Base-by-base conservation (phyloP, 2,113 vertebrate genomes). In the Triplophysa siluroides region DNA sequence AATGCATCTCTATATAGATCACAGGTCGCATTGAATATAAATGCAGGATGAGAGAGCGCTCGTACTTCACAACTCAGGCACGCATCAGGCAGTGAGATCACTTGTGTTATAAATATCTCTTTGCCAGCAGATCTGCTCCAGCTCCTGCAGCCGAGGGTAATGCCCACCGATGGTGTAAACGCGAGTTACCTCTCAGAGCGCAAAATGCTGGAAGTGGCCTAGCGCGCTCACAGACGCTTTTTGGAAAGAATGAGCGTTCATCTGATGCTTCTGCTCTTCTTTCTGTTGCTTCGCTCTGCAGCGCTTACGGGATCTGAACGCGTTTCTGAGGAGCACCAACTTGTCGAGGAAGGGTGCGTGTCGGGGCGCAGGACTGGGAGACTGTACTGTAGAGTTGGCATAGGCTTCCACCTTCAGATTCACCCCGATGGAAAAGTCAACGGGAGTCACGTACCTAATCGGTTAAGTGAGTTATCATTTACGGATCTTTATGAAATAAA, bases 341-440 rank as follows among this genome's bases (percentile, higher is more conserved):
- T 87, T 83, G 83, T 85, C 21, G 86, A 90, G 89, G 88, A 90
- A 65, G 85, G 82, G 72, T 81, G 76, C 88, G 63, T 85, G 6
- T 94, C 95, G 4, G 97, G 96, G 82, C 96, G 97, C 90, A 93
- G 96, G 87, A 96, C 95, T 23, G 96, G 96, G 87, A 94, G 95
- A 83, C 93, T 98, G 19, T 98, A 96, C 88, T 97, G 97, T 86
- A 90, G 96, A 85, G 97, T 96, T 80, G 97, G 97, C 89, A 98
- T 99, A 88, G 97, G 97, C 23, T 99, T 98, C 92, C 97, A 98
- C 79, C 95, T 99, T 64, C 97, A 98, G 93, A 95, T 99, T 87
- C 95, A 98, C 88, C 93, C 95, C 80, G 96, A 96, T 91, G 97
- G 97, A 85, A 94, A 92, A 90, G 96, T 99, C 81, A 98, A 97